Evolutionary conservation across 2,888 invertebrate genomes (phyloP).

Genomic region (Eupithecia abbreviata): DNA sequence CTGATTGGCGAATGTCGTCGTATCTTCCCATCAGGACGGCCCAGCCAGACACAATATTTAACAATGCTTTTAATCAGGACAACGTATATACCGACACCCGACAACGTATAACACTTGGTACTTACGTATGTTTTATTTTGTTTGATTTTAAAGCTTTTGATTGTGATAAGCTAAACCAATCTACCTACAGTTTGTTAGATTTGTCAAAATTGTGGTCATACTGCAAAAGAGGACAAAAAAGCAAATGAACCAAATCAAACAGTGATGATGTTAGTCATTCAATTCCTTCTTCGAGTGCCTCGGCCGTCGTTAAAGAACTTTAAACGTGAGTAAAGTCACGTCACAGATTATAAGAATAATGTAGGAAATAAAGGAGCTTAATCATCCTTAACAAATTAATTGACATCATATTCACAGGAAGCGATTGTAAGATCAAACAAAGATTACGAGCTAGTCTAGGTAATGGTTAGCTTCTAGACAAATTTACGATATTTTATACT

Average conservation of each 20-base stretch:
- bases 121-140: not conserved
- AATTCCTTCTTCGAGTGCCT: not conserved
- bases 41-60: slow-evolving; percentile 20
- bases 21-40: slow-evolving; percentile 48
- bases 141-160: not conserved
- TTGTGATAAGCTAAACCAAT: not conserved
- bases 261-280: not conserved
- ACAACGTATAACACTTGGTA: not conserved
- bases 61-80: slow-evolving; percentile 57
- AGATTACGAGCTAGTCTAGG: too few species aligned
- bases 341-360: not conserved
- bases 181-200: not conserved
- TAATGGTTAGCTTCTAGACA: not conserved
- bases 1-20: slow-evolving; percentile 54
- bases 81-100: not conserved
- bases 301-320: not conserved
- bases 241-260: not conserved
- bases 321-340: not conserved
- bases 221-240: not conserved
- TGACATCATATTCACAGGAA: not conserved
- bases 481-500: not conserved
- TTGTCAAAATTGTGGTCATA: not conserved
- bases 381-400: not conserved
- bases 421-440: not conserved
- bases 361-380: not conserved